Evolutionary conservation across 2,113 vertebrate genomes (phyloP).

Genomic region (Cynocephalus volans): DNA sequence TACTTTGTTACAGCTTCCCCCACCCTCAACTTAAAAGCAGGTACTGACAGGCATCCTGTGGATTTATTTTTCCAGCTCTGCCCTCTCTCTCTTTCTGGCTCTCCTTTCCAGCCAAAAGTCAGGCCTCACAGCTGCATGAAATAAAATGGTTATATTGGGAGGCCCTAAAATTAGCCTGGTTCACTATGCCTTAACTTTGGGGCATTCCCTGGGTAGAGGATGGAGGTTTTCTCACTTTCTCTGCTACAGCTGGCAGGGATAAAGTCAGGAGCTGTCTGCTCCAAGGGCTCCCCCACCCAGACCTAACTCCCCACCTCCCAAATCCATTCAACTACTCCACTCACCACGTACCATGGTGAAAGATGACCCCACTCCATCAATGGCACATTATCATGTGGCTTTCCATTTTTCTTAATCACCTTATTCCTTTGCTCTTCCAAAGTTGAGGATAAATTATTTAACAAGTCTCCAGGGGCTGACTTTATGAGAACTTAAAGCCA

Average conservation of each 20-base stretch:
- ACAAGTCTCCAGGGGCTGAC: conserved; percentile 80
- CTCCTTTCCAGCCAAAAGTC: conserved; percentile 77
- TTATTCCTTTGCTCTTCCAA: conserved; percentile 86
- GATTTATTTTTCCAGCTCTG: conserved; percentile 79
- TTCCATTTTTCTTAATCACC: conserved; percentile 85
- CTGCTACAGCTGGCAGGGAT: conserved; percentile 75
- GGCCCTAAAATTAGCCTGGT: conserved; percentile 84
- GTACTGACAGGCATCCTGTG: conserved; percentile 75
- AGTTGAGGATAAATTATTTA: conserved; percentile 86
- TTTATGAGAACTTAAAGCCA: conserved; percentile 80
- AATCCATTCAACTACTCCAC: background rate
- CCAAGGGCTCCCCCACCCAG: background rate
- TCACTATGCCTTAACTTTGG: conserved; percentile 83
- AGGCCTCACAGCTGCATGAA: conserved; percentile 86
- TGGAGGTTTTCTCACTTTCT: conserved; percentile 76
- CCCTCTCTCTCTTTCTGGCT: conserved; percentile 53
- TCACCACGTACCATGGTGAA: conserved; percentile 53
- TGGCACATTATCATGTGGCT: conserved; percentile 84
- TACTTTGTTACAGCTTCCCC: conserved; percentile 38
- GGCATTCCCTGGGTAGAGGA: conserved; percentile 71
- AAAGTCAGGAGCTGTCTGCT: conserved; percentile 74
- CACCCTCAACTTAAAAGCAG: conserved; percentile 61
- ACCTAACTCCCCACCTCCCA: conserved; percentile 13
- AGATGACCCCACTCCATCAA: conserved; percentile 76
- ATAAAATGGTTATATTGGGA: conserved; percentile 85